These are phyloP conservation scores for Campoplex nolae DNA, from an alignment of 2,888 invertebrate genomes.

Conservation along the genomic window DNA sequence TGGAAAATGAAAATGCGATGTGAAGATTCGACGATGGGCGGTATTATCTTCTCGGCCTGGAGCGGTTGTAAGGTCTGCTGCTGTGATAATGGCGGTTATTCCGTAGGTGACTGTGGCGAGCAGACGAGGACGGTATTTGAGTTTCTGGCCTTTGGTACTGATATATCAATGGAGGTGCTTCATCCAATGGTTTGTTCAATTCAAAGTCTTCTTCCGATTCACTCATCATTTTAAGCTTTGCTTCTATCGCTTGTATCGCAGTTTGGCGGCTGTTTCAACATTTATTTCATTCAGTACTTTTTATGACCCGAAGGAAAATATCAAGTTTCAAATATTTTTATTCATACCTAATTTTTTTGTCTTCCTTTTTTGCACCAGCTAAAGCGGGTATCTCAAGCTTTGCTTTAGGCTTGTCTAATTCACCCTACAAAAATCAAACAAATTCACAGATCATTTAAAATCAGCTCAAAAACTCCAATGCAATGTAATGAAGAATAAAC, in stretches of 20 bases:
- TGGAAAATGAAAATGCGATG: conserved; percentile 43
- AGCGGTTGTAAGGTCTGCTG: conserved; percentile 81
- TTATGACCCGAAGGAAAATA: background rate
- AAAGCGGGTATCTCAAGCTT: conserved; percentile 92
- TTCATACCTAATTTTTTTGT: conserved; percentile 85
- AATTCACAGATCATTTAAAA: background rate
- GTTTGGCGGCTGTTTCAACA: conserved; percentile 88
- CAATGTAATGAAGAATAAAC: background rate
- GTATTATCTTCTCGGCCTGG: conserved; percentile 82
- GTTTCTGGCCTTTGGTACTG: conserved; percentile 87
- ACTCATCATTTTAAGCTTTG: conserved; percentile 92
- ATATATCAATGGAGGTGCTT: conserved; percentile 89
- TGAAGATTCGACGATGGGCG: conserved; percentile 50
- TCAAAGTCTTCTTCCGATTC: conserved; percentile 90
- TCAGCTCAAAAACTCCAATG: background rate
- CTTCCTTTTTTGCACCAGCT: conserved; percentile 87
- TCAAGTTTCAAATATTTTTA: background rate
- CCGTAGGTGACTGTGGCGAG: conserved; percentile 74
- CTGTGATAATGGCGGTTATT: conserved; percentile 77
- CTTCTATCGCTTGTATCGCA: conserved; percentile 95
- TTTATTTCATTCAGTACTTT: background rate
- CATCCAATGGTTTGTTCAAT: conserved; percentile 89
- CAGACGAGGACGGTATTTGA: conserved; percentile 82
- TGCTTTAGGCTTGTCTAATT: conserved; percentile 90
- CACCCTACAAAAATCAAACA: conserved; percentile 86